Base-by-base conservation (phyloP, 2,888 invertebrate genomes). In the Lymantria monacha region DNA sequence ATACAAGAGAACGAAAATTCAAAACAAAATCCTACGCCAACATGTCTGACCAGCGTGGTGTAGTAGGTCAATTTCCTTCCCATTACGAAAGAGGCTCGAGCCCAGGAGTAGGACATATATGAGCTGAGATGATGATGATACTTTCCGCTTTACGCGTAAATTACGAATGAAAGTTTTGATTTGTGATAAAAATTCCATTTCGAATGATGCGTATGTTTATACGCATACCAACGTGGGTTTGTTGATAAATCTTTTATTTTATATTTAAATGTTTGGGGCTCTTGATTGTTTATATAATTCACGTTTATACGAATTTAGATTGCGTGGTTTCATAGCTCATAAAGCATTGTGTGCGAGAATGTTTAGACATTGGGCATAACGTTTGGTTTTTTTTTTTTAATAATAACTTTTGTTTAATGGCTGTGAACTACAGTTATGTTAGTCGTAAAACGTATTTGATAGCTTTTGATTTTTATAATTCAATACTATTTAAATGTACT, bases 211-310 rank as follows among this genome's bases (percentile, higher is more conserved):
- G 33, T 43, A 31, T 31, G 12, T n/a, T n/a, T n/a, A n/a, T 7
- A 12, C 31, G 44, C 44, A 15, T 10, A 44, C 14, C 33, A 9
- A 33, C 9, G 44, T 36, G 33, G 48, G 30, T 30, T n/a, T 44
- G 12, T 10, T 11, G 38, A 42, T 44, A 53, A 42, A 40, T 50
- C 13, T 55, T 55, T 57, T 49, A 59, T 57, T 42, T 57, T 57
- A 47, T 55, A 45, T 54, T 49, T 42, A 48, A 49, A 41, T 57
- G 49, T 53, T n/a, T 44, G 9, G 43, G 9, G 30, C 43, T 8
- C 7, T 42, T 22, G 38, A 55, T 43, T 61, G 51, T 66, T 63
- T 69, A 57, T 59, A 42, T 56, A 53, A 48, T 30, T 44, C 65
- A 2, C 45, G 56, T 46, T 45, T 58, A 43, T 45, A 49, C 46